Evolutionary conservation across 2,113 vertebrate species (phyloP).

Genomic region (Mus spicilegus): DNA sequence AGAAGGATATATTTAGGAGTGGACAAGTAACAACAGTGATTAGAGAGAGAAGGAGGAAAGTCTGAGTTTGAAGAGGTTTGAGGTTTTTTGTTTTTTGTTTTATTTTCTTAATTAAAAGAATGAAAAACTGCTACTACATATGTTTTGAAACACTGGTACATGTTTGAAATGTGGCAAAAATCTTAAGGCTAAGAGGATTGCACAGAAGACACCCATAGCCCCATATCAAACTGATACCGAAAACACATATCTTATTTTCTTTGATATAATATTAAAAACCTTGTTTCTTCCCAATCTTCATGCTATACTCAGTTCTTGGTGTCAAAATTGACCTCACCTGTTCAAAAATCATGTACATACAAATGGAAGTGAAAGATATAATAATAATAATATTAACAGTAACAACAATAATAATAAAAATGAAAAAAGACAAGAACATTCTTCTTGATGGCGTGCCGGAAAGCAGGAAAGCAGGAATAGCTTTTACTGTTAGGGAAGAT

Average conservation of each 20-base stretch:
- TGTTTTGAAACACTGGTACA: not conserved
- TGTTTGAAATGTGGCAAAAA: not conserved
- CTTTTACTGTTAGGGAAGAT: conserved; percentile 14
- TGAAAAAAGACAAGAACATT: not conserved
- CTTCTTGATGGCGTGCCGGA: not conserved
- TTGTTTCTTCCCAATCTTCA: not conserved
- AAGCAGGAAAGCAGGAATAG: conserved; percentile 18
- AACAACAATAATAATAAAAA: not conserved
- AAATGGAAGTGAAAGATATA: not conserved
- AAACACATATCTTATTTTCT: not conserved
- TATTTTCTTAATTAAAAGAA: not conserved
- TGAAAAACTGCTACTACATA: not conserved
- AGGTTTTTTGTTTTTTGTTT: not conserved
- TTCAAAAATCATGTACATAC: not conserved
- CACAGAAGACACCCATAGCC: not conserved
- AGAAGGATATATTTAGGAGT: not conserved
- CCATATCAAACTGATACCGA: not conserved
- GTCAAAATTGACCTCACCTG: not conserved
- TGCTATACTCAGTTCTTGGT: not conserved
- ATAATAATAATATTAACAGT: no score
- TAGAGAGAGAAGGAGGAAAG: not conserved
- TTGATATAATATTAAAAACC: not conserved
- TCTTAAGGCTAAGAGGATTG: not conserved
- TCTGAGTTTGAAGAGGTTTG: not conserved
- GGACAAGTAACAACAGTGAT: not conserved